A percentile compares a stretch with the other conserved stretches of the same genome.
These are phyloP conservation scores for Agonum fuliginosum DNA, from an alignment of 2,888 invertebrate genomes.

Conservation along the genomic window DNA sequence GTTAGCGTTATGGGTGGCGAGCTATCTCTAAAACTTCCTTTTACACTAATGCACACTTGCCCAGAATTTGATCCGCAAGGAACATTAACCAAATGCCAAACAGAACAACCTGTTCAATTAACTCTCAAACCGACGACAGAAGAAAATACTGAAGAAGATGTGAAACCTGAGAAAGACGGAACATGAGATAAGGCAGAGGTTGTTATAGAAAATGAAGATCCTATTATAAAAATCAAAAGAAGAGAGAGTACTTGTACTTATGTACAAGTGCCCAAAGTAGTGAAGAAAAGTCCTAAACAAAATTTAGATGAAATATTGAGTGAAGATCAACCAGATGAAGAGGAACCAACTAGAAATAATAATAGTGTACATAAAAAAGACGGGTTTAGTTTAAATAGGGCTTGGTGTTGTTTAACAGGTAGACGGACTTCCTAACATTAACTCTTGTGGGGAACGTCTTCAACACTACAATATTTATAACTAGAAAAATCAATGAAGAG, in stretches of 20 bases:
- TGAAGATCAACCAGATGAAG: slow-evolving; percentile 59
- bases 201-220: slow-evolving; percentile 70
- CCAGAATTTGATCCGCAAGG: slow-evolving; percentile 78
- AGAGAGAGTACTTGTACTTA: slow-evolving; percentile 40
- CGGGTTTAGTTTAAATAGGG: slow-evolving; percentile 74
- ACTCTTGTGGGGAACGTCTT: slow-evolving; percentile 8
- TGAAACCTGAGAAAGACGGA: slow-evolving; percentile 69
- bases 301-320: slow-evolving; percentile 69
- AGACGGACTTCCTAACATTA: slow-evolving; percentile 70
- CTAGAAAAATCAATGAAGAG: no score
- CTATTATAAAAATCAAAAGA: slow-evolving; percentile 53
- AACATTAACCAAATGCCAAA: slow-evolving; percentile 73
- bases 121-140: slow-evolving; percentile 49
- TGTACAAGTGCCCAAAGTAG: slow-evolving; percentile 46
- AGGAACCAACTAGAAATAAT: slow-evolving; percentile 58
- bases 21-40: slow-evolving; percentile 86
- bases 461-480: no score
- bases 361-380: slow-evolving; percentile 65
- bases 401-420: slow-evolving; percentile 75
- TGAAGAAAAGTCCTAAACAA: slow-evolving; percentile 61
- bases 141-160: slow-evolving; percentile 62
- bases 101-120: slow-evolving; percentile 47
- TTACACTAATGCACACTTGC: slow-evolving; percentile 85
- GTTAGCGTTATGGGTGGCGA: slow-evolving; percentile 89
- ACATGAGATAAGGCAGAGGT: slow-evolving; percentile 70